These are phyloP conservation scores for Endotricha flammealis DNA, from an alignment of 2,888 invertebrate species.

Conservation along the genomic window DNA sequence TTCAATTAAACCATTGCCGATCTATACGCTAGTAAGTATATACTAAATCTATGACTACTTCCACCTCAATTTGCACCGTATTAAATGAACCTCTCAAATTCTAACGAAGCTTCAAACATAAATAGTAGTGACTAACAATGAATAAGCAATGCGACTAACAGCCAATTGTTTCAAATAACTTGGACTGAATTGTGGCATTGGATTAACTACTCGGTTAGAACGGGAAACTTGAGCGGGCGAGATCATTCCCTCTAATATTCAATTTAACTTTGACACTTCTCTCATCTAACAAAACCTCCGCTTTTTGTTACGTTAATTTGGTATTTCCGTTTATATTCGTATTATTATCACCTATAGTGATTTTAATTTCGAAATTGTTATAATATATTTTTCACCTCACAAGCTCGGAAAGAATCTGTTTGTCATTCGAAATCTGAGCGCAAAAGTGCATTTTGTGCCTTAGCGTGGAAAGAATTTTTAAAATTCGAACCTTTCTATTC, in stretches of 20 bases:
- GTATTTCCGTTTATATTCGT: conserved; percentile 23
- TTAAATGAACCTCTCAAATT: conserved; percentile 12
- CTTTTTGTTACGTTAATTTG: conserved; percentile 54
- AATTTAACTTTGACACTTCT: conserved; percentile 78
- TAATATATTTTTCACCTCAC: no score
- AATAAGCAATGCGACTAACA: conserved; percentile 58
- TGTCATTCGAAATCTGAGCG: no score
- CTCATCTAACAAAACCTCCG: conserved; percentile 63
- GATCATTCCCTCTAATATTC: conserved; percentile 77
- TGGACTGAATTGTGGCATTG: conserved; percentile 67
- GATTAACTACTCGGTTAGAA: conserved; percentile 71
- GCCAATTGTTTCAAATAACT: conserved; percentile 64
- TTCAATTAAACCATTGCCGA: no score
- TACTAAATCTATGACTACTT: no score
- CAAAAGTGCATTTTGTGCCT: no score
- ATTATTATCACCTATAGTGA: not conserved
- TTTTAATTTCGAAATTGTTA: no score
- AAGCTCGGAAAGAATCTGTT: no score
- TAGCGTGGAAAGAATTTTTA: no score
- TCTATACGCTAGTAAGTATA: no score
- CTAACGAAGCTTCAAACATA: conserved; percentile 20
- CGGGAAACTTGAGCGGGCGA: conserved; percentile 55
- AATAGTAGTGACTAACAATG: conserved; percentile 42
- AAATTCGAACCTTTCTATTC: no score
- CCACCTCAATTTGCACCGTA: not conserved